phyloP scores from a whole-genome alignment of 2,888 invertebrate species.

The Rhyacophila evoluta region DNA sequence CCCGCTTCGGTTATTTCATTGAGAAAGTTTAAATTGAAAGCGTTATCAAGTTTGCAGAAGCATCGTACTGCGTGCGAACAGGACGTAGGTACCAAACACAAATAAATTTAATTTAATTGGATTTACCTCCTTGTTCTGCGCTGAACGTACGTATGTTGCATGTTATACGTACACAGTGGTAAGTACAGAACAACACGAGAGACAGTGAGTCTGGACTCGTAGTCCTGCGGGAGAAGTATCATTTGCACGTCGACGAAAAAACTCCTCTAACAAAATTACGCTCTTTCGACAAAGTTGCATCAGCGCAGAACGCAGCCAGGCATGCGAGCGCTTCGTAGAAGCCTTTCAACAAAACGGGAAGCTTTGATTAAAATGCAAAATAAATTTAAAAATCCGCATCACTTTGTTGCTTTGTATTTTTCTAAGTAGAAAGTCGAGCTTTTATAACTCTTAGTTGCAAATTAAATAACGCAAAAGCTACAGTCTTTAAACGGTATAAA shows the following conservation, averaged over 20 bases:
- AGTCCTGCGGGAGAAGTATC: neutral
- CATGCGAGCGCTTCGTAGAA: neutral
- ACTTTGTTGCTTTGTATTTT: neutral
- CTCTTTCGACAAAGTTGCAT: slow-evolving; percentile 18
- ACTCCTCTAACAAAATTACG: slow-evolving; percentile 1
- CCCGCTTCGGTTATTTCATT: neutral
- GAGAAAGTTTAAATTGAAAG: slow-evolving; percentile 29
- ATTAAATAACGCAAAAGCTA: too few relatives aligned
- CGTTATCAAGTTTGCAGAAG: slow-evolving; percentile 32
- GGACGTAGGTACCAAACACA: slow-evolving; percentile 26
- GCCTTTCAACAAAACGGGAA: neutral
- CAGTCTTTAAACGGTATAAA: too few relatives aligned
- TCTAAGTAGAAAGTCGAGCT: neutral
- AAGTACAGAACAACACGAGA: neutral
- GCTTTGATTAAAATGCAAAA: slow-evolving; percentile 22
- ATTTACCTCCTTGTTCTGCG: slow-evolving; percentile 32
- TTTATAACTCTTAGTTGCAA: too few relatives aligned
- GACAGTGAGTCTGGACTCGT: neutral
- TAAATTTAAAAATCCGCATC: neutral
- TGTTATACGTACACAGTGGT: neutral
- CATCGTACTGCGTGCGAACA: slow-evolving; percentile 25
- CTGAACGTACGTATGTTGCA: neutral
- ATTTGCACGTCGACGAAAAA: slow-evolving; percentile 13
- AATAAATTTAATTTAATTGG: slow-evolving; percentile 48
- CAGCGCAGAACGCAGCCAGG: neutral